Percentiles rank a stretch among this genome's conserved stretches.
Evolutionary conservation across 92 coral and sea anemone genomes (phyloP).

Genomic region (Paramuricea clavata): DNA sequence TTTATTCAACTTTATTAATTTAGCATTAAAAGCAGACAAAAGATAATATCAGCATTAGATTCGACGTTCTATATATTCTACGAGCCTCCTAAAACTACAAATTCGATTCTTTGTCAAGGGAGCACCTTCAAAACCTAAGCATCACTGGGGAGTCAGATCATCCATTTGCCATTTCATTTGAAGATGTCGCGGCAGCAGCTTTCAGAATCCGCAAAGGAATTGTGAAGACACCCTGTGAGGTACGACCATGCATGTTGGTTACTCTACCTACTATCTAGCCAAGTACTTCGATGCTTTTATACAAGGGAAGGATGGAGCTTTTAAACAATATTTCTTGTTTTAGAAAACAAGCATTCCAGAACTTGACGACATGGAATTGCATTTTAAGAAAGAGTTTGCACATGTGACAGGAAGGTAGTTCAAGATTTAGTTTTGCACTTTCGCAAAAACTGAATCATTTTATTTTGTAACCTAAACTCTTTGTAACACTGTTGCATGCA

Average conservation of each 20-base stretch:
- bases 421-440: not conserved
- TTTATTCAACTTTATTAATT: no score
- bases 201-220: conserved; percentile 75
- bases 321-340: not conserved
- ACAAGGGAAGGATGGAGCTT: not conserved
- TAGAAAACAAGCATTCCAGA: conserved; percentile 78
- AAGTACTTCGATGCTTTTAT: not conserved
- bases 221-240: conserved; percentile 79
- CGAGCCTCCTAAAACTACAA: not conserved
- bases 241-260: conserved; percentile 10
- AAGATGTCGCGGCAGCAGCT: conserved; percentile 72
- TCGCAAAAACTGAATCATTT: no score
- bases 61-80: not conserved
- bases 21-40: no score
- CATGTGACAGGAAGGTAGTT: conserved; percentile 80
- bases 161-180: conserved; percentile 75
- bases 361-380: conserved; percentile 74
- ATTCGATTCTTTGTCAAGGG: conserved; percentile 5
- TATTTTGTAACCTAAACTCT: not conserved
- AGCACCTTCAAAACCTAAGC: conserved; percentile 65
- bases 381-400: conserved; percentile 76
- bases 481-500: not conserved
- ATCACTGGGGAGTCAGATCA: conserved; percentile 73
- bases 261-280: not conserved
- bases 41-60: no score